Conservation (phyloP, 2,888 invertebrate genomes). For the Lottia gigantea region DNA sequence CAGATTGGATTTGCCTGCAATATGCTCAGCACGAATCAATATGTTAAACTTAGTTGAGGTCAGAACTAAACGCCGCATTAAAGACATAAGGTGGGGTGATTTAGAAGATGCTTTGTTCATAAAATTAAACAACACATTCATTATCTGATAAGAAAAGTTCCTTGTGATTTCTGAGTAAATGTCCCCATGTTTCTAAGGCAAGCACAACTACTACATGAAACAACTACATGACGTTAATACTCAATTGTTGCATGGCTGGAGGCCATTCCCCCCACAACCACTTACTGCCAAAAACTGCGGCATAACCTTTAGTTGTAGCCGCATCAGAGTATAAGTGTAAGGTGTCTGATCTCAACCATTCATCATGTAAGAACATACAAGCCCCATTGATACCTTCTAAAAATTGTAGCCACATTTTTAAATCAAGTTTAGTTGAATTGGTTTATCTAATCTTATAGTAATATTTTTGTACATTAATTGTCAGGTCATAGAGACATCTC, state of each 20-base stretch:
- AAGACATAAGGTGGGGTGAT: background rate
- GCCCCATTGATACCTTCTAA: no score
- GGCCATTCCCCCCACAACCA: slow-evolving; percentile 16
- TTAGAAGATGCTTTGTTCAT: slow-evolving; percentile 11
- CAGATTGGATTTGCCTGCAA: slow-evolving; percentile 3
- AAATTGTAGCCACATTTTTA: no score
- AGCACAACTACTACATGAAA: slow-evolving; percentile 9
- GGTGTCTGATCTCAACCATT: no score
- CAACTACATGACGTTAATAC: slow-evolving; percentile 10
- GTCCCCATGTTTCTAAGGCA: background rate
- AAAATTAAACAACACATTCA: background rate
- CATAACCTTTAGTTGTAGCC: slow-evolving; percentile 5
- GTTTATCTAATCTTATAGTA: no score
- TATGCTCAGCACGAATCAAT: background rate
- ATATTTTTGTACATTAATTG: no score
- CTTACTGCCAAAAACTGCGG: slow-evolving; percentile 10
- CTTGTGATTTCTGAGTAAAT: background rate
- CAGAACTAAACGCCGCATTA: background rate
- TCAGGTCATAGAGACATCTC: no score
- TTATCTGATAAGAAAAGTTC: slow-evolving; percentile 5
- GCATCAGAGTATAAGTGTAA: slow-evolving; percentile 11
- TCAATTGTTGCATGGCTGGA: background rate
- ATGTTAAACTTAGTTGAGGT: background rate
- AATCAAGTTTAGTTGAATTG: no score
- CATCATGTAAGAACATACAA: no score